Evolutionary conservation across 2,888 invertebrate genomes (phyloP).

Genomic region (Hypolimnas misippus): DNA sequence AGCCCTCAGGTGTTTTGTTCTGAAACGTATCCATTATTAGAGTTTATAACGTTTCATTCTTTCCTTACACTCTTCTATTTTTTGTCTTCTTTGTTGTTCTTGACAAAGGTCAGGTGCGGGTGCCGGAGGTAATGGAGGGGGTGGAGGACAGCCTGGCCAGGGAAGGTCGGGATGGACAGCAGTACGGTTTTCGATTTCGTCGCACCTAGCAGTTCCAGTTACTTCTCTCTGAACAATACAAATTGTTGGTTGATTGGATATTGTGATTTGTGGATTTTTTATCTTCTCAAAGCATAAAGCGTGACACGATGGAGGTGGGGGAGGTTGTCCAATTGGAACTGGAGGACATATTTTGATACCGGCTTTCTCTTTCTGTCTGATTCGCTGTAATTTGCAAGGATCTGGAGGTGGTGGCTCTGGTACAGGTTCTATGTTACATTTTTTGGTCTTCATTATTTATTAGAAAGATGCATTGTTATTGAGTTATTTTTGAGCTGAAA

Average conservation of each 20-base stretch:
- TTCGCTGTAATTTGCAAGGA: conserved; percentile 55
- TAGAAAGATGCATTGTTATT: conserved; percentile 29
- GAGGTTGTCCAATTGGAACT: conserved; percentile 49
- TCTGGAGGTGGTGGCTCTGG: conserved; percentile 55
- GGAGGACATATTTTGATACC: conserved; percentile 60
- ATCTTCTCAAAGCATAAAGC: conserved; percentile 64
- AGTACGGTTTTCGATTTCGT: conserved; percentile 47
- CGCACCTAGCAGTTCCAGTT: conserved; percentile 56
- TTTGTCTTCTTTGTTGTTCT: conserved; percentile 48
- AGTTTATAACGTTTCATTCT: conserved; percentile 59
- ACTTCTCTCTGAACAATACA: conserved; percentile 53
- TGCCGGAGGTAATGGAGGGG: conserved; percentile 54
- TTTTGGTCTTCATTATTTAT: conserved; percentile 55
- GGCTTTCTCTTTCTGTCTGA: conserved; percentile 52
- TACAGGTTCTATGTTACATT: conserved; percentile 53
- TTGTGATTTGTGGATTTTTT: conserved; percentile 56
- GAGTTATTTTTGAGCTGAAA: background rate
- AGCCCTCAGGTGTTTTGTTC: conserved; percentile 35
- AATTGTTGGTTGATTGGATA: conserved; percentile 45
- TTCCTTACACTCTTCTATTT: conserved; percentile 52
- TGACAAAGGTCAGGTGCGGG: conserved; percentile 58
- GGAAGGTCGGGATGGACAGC: conserved; percentile 50
- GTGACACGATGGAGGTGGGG: conserved; percentile 51
- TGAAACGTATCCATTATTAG: conserved; percentile 52
- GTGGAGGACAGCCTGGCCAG: conserved; percentile 55